Percentiles rank a stretch among this genome's conserved stretches.
These are phyloP conservation scores for Dolichopus griseipennis DNA, from an alignment of 2,888 invertebrate genomes.

Conservation along the genomic window DNA sequence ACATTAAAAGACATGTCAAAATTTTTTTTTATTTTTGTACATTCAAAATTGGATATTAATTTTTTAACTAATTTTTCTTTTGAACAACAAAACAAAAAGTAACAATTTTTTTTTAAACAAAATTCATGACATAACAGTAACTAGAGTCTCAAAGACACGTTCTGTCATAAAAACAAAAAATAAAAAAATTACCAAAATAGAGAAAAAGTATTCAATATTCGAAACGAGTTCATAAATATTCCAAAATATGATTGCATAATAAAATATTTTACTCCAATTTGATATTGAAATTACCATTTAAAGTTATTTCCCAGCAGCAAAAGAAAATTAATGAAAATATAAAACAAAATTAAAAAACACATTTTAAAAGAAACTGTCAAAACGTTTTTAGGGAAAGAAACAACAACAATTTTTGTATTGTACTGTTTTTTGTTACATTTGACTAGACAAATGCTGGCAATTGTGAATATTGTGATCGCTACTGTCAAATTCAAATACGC, in stretches of 20 bases:
- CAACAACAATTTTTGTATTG: too few relatives aligned
- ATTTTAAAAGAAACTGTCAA: neutral
- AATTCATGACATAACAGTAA: too few relatives aligned
- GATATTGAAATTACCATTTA: neutral
- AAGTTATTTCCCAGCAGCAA: neutral
- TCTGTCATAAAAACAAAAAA: neutral
- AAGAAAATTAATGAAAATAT: neutral
- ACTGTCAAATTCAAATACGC: neutral
- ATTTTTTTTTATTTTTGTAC: too few relatives aligned
- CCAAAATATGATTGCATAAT: neutral
- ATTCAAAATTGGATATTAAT: too few relatives aligned
- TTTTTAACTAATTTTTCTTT: too few relatives aligned
- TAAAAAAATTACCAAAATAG: neutral
- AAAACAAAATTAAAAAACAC: neutral
- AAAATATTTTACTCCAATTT: neutral
- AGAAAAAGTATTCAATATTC: neutral
- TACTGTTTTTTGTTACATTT: too few relatives aligned
- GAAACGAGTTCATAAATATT: slow-evolving; percentile 6
- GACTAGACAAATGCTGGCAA: neutral
- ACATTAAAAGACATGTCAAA: too few relatives aligned
- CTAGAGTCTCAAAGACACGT: neutral
- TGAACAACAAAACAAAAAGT: too few relatives aligned
- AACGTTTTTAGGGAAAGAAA: neutral
- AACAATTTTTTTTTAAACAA: too few relatives aligned
- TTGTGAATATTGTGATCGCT: neutral